Base-by-base conservation (phyloP, 2,113 vertebrate species). In the Bubo scandiacus region DNA sequence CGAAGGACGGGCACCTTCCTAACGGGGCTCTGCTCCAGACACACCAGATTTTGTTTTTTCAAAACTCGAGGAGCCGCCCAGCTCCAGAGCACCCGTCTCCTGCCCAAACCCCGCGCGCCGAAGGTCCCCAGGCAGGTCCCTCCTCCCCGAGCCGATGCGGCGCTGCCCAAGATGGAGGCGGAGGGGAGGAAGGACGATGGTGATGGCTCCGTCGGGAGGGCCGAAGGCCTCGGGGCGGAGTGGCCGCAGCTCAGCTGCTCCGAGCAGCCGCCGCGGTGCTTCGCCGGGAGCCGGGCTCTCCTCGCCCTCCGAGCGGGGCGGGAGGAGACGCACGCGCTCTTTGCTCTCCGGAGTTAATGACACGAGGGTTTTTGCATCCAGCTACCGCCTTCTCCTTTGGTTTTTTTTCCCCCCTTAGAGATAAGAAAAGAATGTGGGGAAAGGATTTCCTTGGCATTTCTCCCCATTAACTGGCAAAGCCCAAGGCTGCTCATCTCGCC, bases 51-150 rank as follows among this genome's bases (percentile, higher is more conserved):
- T 22, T 8, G 16, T 27, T 21, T 8, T 34, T 21, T 4, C 27
- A 13, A 20, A 78, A n/a, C 34, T 6, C 51, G 30, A 38, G 22
- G 38, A 45, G 43, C 62, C 8, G 1, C 34, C 15, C 54, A 4
- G 59, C 13, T 45, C 16, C 29, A 1, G 68, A 59, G 38, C 42
- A 26, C 47, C 55, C 10, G 1, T 36, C n/a, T 36, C 17, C 22
- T 15, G 32, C 36, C 62, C 5, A 54, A 88, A 23, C 10, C 18
- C 57, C 5, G 1, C 1, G 3, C 1, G 21, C 42, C 7, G 34
- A 26, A 11, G 40, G 52, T 54, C 40, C 49, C 59, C 3, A 7
- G 40, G 59, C 59, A 38, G 49, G 42, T 20, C 36, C 34, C 58
- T 65, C 81, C 75, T 58, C 65, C 80, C 32, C 5, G 6, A 79